Evolutionary conservation across 2,797 vertebrate genomes (phyloP).

Genomic region (Sternotherus odoratus): DNA sequence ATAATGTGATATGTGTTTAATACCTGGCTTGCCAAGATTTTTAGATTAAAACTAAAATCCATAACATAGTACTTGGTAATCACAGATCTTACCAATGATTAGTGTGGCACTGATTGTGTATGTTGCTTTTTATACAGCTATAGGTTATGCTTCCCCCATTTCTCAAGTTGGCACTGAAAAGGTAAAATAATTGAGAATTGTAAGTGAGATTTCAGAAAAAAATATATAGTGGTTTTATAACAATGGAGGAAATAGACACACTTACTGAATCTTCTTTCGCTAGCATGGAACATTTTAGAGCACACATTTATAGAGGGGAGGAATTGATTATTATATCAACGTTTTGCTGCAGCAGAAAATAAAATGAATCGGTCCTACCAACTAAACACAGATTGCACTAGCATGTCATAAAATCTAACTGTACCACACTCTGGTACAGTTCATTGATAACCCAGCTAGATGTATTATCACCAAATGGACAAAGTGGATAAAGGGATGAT

Average conservation of each 20-base stretch:
- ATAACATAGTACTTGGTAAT: neutral
- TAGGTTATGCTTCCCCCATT: neutral
- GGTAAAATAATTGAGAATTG: neutral
- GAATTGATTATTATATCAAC: no score
- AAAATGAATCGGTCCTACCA: neutral
- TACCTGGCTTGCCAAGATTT: neutral
- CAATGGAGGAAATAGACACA: neutral
- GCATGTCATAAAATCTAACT: accelerated
- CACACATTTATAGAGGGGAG: neutral
- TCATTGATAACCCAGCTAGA: neutral
- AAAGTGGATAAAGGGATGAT: neutral
- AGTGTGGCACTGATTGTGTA: neutral
- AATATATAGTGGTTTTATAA: neutral
- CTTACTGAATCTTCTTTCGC: neutral
- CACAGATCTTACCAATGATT: neutral
- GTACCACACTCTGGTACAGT: accelerated
- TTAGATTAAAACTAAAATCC: neutral
- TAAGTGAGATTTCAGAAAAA: neutral
- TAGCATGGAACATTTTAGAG: neutral
- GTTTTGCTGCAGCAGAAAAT: neutral
- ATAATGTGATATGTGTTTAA: neutral
- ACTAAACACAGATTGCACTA: neutral
- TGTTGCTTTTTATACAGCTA: neutral
- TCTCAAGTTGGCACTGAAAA: neutral
- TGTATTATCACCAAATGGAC: neutral